Base-by-base conservation (phyloP, 2,113 vertebrate genomes). In the Heloderma charlesbogerti region DNA sequence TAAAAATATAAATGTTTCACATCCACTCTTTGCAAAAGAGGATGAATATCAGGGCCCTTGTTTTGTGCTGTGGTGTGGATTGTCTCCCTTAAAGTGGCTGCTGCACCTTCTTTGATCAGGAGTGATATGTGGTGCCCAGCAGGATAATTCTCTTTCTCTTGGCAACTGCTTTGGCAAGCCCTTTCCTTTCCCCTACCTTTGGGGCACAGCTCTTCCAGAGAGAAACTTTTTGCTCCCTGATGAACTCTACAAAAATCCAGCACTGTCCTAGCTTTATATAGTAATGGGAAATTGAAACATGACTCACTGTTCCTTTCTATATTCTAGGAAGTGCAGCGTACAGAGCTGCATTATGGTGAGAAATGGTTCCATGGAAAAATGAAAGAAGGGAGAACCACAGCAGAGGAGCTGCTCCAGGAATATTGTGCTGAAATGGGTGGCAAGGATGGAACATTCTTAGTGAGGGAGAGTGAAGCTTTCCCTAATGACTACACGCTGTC, bases 321-420 rank as follows among this genome's bases (percentile, higher is more conserved):
- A 92, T 1, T 92, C 66, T 88, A 98, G 97, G 96, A 97, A 6
- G 91, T 95, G 37, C 96, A 97, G 86, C 92, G 90, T 25, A 97
- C 97, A 63, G 98, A 99, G 57, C 94, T 98, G 90, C 99, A 99
- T 92, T 96, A 96, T 45, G 96, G 96, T 45, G 98, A 99, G 96
- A 97, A 98, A 13, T 99, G 99, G 99, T 99, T 99, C 93, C 99
- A 99, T 12, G 98, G 98, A 4, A 97, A 96, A 67, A 98, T 99
- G 95, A 96, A 94, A 43, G 98, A 99, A 8, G 98, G 98, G 60
- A 94, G 99, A 84, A 96, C 95, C 29, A 98, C 97, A n/a, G 99
- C 98, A 0, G 99, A 99, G 96, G 97, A 95, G 66, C 97, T 99
- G 78, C 98, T 99, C 63, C 98, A 98, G 31, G 98, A 99, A 7